A percentile compares a stretch with the other conserved stretches of the same genome.
These are phyloP conservation scores for Laspeyria flexula DNA, from an alignment of 2,888 invertebrate species.

Conservation along the genomic window DNA sequence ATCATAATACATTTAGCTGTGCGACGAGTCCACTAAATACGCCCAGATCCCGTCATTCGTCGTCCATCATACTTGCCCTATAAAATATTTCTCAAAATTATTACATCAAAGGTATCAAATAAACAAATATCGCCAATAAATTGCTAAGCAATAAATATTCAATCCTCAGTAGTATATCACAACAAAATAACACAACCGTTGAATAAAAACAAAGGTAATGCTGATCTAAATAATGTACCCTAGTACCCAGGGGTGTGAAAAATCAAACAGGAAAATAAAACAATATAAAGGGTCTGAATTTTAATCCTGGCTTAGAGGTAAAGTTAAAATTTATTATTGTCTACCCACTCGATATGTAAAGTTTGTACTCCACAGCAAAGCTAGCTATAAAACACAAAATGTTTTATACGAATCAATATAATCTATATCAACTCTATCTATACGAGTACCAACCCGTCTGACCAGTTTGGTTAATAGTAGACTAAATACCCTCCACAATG, in stretches of 20 bases:
- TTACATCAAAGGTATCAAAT: no score
- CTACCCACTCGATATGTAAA: background rate
- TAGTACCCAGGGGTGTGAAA: conserved; percentile 21
- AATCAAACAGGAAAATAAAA: conserved; percentile 27
- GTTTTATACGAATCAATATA: no score
- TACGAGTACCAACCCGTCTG: no score
- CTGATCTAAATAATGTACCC: conserved; percentile 22
- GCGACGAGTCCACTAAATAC: no score
- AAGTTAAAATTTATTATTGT: conserved; percentile 26
- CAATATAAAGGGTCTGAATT: conserved; percentile 22
- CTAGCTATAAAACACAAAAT: background rate
- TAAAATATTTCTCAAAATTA: no score
- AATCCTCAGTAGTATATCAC: background rate
- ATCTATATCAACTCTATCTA: no score
- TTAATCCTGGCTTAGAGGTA: conserved; percentile 13
- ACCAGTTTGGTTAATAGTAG: no score
- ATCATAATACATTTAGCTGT: no score
- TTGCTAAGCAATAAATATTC: background rate
- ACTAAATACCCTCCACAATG: no score
- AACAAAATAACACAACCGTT: background rate
- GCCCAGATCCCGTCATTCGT: no score
- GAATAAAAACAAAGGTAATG: conserved; percentile 22
- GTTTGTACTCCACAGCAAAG: background rate
- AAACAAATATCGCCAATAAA: no score
- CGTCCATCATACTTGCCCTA: no score